Base-by-base conservation (phyloP, 2,797 vertebrate genomes). In the Anguilla marmorata region DNA sequence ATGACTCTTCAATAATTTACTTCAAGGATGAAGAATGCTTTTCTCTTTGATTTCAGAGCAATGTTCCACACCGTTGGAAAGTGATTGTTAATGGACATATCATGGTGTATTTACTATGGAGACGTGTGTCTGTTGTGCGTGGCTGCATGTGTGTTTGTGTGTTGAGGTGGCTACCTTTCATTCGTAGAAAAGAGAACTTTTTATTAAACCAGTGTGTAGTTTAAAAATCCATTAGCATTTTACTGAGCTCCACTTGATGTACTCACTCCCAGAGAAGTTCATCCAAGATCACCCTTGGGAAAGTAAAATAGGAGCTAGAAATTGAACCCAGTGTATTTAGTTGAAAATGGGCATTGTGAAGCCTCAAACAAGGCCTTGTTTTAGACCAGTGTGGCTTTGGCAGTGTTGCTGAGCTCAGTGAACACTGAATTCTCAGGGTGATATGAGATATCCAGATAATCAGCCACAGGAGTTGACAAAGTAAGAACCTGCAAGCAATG, bases 381-480 rank as follows among this genome's bases (percentile, higher is more conserved):
- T 58, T 37, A 52, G 45, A 19, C 63, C 24, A 19, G 56, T 30
- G 82, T 58, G 83, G 50, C 85, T 50, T 85, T 87, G 76, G 54
- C 66, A 76, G 54, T 91, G 85, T 91, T 85, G 85, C 84, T 86
- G 84, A 88, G 90, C 92, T 90, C 89, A 93, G 88, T 86, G 54
- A 91, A 91, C 89, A 89, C 87, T 90, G 89, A 88, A 93, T 91
- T 93, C 95, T 95, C 95, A 96, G 94, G 95, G 94, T 92, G 90
- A 94, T 92, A 93, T 90, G 90, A 60, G 91, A 92, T 89, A 0
- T 33, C 83, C 52, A 21, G 21, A 82, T 82, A n/a, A 54, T n/a
- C 50, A 8, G 11, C 11, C 11, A 19, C 12, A 33, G 1, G n/a
- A 84, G 48, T 12, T 56, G 82, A 30, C n/a, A 14, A 16, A 52